These are phyloP conservation scores for Lucilia sericata DNA, from an alignment of 1,140 invertebrate species.

Conservation along the genomic window DNA sequence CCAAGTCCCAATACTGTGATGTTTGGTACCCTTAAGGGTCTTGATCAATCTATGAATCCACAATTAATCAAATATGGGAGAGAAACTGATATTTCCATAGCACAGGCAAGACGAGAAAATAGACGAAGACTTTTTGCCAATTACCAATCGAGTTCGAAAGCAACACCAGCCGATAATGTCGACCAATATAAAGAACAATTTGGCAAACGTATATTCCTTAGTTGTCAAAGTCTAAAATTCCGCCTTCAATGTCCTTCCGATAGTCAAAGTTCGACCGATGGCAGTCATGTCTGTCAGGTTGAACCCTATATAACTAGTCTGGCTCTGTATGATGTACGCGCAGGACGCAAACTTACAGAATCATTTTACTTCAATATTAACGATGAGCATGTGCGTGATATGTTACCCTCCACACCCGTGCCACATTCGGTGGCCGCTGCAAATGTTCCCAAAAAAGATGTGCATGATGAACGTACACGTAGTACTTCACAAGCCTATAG, in stretches of 20 bases:
- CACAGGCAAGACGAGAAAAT: slow-evolving; percentile 81
- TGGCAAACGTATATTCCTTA: slow-evolving; percentile 84
- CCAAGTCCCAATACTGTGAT: slow-evolving; percentile 70
- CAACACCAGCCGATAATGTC: slow-evolving; percentile 68
- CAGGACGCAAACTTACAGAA: slow-evolving; percentile 89
- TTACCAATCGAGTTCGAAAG: slow-evolving; percentile 57
- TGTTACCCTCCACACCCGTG: slow-evolving; percentile 69
- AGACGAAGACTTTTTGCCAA: slow-evolving; percentile 77
- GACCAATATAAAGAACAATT: slow-evolving; percentile 82
- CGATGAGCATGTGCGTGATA: slow-evolving; percentile 73
- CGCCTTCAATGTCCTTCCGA: slow-evolving; percentile 78
- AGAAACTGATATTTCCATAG: slow-evolving; percentile 89
- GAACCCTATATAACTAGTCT: slow-evolving; percentile 93
- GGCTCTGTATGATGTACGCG: slow-evolving; percentile 87
- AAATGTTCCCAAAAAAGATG: slow-evolving; percentile 52
- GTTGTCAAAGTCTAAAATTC: slow-evolving; percentile 80
- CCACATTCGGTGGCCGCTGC: slow-evolving; percentile 58
- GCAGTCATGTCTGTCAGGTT: slow-evolving; percentile 82
- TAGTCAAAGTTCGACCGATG: slow-evolving; percentile 69
- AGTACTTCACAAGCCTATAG: slow-evolving; percentile 54
- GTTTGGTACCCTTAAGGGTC: slow-evolving; percentile 83
- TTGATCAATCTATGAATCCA: slow-evolving; percentile 92
- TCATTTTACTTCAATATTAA: slow-evolving; percentile 95
- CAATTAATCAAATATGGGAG: slow-evolving; percentile 89
- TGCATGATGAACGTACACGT: slow-evolving; percentile 51